Conservation (phyloP, 2,888 invertebrate genomes). For the Drosophila subsilvestris region DNA sequence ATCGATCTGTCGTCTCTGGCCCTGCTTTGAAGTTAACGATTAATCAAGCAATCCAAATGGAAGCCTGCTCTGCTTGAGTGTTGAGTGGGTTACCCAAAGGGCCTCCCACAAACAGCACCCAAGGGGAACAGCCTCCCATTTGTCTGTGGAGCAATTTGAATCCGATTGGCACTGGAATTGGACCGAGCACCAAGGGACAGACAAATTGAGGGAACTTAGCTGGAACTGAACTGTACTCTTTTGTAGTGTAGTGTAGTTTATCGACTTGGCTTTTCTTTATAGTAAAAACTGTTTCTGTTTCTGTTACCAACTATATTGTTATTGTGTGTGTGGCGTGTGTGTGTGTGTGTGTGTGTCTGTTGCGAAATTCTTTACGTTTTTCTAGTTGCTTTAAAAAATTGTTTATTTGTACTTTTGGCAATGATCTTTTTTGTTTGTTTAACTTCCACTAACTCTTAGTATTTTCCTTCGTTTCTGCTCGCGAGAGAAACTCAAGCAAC, state of each 20-base stretch:
- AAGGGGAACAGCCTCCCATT: constrained; percentile 12
- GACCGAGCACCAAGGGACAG: constrained; percentile 54
- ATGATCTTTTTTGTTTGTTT: constrained; percentile 76
- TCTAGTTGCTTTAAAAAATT: constrained; percentile 76
- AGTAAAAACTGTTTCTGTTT: constrained; percentile 57
- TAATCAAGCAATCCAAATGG: constrained; percentile 11
- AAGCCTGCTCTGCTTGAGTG: constrained; percentile 19
- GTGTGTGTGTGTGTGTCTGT: constrained; percentile 39
- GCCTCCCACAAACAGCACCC: not conserved
- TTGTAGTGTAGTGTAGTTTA: constrained; percentile 29
- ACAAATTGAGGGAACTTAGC: constrained; percentile 52
- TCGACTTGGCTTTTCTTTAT: constrained; percentile 13
- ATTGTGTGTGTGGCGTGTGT: constrained; percentile 27
- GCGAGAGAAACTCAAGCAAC: constrained; percentile 61
- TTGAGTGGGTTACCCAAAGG: too few species aligned
- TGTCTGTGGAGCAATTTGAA: constrained; percentile 53
- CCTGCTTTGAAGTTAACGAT: constrained; percentile 20
- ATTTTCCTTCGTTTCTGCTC: constrained; percentile 45
- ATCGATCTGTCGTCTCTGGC: constrained; percentile 1
- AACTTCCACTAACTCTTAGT: constrained; percentile 73
- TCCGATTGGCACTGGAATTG: constrained; percentile 62
- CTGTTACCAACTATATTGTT: constrained; percentile 65
- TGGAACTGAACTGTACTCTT: constrained; percentile 30
- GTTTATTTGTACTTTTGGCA: constrained; percentile 84
- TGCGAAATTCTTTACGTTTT: constrained; percentile 75